Evolutionary conservation across 2,797 vertebrate genomes (phyloP).

Genomic region (Danio aesculapii): DNA sequence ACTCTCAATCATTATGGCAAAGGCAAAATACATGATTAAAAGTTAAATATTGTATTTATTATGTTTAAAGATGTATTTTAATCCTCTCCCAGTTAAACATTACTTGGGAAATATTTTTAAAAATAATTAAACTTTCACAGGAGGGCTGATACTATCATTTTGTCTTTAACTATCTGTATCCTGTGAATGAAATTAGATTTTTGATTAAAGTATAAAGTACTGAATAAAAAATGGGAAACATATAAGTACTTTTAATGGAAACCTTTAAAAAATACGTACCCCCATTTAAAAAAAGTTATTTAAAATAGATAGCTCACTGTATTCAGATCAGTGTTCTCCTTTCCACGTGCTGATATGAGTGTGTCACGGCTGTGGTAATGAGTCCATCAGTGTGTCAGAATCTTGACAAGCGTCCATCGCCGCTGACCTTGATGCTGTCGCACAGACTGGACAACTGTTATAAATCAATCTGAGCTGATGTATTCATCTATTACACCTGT

Average conservation of each 20-base stretch:
- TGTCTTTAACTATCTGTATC: neutral
- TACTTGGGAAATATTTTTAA: no score
- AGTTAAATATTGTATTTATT: no score
- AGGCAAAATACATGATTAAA: no score
- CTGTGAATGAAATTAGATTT: neutral
- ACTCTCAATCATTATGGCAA: no score
- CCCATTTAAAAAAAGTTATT: neutral
- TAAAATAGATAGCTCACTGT: neutral
- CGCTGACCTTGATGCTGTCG: slow-evolving; percentile 60
- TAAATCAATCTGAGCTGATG: slow-evolving; percentile 59
- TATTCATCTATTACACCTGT: slow-evolving; percentile 57
- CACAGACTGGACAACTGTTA: slow-evolving; percentile 50
- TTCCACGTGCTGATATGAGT: slow-evolving; percentile 20
- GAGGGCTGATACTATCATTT: no score
- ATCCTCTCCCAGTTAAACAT: no score
- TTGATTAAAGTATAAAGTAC: neutral
- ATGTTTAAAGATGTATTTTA: no score
- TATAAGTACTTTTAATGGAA: neutral
- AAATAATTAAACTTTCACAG: no score
- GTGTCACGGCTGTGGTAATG: slow-evolving; percentile 47
- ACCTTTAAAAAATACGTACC: neutral
- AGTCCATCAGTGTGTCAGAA: slow-evolving; percentile 51
- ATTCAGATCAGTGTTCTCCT: slow-evolving; percentile 9
- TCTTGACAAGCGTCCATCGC: slow-evolving; percentile 45
- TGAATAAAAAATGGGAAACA: neutral